phyloP scores from a whole-genome alignment of 2,797 vertebrate species.

The Rhinogobio ventralis region DNA sequence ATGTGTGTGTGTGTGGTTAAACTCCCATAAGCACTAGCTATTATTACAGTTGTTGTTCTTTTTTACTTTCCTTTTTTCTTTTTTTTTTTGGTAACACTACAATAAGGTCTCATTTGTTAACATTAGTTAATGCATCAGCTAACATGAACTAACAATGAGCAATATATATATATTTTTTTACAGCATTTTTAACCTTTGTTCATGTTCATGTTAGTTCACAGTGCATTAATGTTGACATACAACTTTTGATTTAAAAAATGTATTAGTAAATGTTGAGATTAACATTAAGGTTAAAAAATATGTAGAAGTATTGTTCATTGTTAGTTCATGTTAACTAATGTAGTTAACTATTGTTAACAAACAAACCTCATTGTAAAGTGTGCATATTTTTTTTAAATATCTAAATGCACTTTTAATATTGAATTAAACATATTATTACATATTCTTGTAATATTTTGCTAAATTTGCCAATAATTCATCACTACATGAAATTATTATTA shows the following conservation, averaged over 20 bases:
- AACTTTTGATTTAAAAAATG: background rate
- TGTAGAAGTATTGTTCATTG: background rate
- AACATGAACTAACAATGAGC: background rate
- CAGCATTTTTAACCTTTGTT: background rate
- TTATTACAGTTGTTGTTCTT: background rate
- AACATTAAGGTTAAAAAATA: background rate
- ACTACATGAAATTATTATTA: background rate
- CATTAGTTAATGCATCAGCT: background rate
- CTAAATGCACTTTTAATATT: background rate
- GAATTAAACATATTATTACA: background rate
- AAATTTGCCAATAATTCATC: background rate
- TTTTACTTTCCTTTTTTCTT: background rate
- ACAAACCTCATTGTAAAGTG: background rate
- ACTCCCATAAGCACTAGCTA: background rate
- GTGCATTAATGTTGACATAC: background rate
- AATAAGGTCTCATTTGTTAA: background rate
- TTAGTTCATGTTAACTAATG: background rate
- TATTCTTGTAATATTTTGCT: too few relatives aligned
- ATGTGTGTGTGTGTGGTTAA: background rate
- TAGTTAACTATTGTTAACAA: background rate
- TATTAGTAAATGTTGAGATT: background rate
- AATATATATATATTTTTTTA: background rate
- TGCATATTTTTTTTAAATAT: background rate
- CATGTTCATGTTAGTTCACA: background rate
- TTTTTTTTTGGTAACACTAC: background rate